Evolutionary conservation across 2,113 vertebrate species (phyloP), one percentile per base, ranked within the genome.

Genomic region (Xyrauchen texanus): DNA sequence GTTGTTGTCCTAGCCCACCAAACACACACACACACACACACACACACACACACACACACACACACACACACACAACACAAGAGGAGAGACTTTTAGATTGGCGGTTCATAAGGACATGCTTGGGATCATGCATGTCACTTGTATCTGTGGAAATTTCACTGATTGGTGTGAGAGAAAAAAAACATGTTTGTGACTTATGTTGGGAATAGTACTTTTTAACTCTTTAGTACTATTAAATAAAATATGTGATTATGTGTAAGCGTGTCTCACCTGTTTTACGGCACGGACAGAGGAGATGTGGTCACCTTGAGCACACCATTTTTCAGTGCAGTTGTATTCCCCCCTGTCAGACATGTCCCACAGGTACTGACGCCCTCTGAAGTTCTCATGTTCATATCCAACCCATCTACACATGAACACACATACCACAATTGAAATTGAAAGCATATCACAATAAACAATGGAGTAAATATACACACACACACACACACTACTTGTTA

Each of bases 271-370:
- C 92, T 92, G 91, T 84, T 89, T 93, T 74, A 94, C 85, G 2
- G 90, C 60, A 4, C 90, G 90, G 53, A 94, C 92, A 0, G 93
- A 94, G 77, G 90, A 85, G 15, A 93, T 62, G 63, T 88, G 90
- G 86, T 93, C 93, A 67, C 78, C 86, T 83, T 91, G 91, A 7
- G 88, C 89, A 15, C 91, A 91, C 93, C 92, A 88, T 67, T 76
- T 88, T 55, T 89, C 88, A 45, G 74, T 85, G 83, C 90, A 93
- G 91, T 90, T 92, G 88, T 93, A 94, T 87, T 93, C 91, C 0
- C 92, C 92, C 2, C 86, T 74, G 12, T 93, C 86, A 51, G 76
- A 81, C 84, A 88, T 81, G 70, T 89, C 88, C 87, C 87, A 89
- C 76, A 89, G 84, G 64, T 84, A 86, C 82, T 88, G 87, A 8